Conservation (phyloP, 2,113 vertebrate species). For the Martes martes region DNA sequence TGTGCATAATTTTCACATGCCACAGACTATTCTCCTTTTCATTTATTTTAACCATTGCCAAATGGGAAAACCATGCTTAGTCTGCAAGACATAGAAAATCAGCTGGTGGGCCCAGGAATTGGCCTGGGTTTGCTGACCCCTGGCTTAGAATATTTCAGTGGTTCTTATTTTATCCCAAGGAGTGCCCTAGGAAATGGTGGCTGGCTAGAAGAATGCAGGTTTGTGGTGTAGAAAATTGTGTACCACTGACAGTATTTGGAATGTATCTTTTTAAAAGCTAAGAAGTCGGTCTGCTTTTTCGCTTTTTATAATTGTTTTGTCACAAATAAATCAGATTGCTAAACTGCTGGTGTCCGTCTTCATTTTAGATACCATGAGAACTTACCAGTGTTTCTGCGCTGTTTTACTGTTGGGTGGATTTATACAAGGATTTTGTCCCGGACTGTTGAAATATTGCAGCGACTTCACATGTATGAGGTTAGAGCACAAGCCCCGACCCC, state of each 20-base stretch:
- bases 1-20: background rate
- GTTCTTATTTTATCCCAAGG: background rate
- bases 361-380: constrained; percentile 84
- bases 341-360: background rate
- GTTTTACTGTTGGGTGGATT: constrained; percentile 93
- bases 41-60: background rate
- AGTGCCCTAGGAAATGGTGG: too few relatives aligned
- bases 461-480: constrained; percentile 92
- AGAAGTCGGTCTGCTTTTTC: background rate
- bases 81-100: background rate
- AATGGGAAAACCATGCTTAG: background rate
- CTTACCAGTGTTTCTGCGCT: constrained; percentile 90
- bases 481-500: accelerated
- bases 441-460: constrained; percentile 93
- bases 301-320: background rate
- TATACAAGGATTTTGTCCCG: constrained; percentile 91
- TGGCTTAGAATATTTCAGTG: background rate
- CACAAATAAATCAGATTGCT: background rate
- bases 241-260: background rate
- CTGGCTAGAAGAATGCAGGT: background rate
- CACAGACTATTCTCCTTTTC: background rate
- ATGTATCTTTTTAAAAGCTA: background rate
- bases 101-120: too few relatives aligned
- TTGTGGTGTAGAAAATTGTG: background rate
- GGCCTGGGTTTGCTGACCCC: background rate